phyloP scores from a whole-genome alignment of 2,797 vertebrate genomes.

The Crocidura indochinensis region DNA sequence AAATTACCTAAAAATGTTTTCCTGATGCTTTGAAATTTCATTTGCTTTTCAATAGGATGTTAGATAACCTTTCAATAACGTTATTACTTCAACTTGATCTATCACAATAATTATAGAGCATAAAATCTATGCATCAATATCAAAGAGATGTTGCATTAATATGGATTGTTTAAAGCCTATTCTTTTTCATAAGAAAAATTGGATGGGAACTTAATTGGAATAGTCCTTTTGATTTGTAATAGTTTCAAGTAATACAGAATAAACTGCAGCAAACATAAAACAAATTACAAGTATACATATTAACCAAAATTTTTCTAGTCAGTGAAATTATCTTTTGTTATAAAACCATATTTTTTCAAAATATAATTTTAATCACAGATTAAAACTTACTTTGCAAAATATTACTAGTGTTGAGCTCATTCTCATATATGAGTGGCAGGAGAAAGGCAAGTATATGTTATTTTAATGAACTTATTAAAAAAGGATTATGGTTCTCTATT shows the following conservation, averaged over 20 bases:
- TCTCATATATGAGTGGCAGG: not conserved
- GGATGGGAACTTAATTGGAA: no score
- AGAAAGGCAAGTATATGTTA: no score
- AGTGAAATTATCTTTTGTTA: not conserved
- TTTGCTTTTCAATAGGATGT: not conserved
- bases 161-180: not conserved
- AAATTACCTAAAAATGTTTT: not conserved
- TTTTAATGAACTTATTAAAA: no score
- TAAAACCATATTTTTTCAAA: conserved; percentile 40
- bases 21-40: not conserved
- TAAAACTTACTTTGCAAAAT: not conserved
- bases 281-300: not conserved
- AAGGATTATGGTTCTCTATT: no score
- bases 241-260: not conserved
- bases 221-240: conserved; percentile 26
- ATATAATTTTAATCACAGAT: conserved; percentile 7
- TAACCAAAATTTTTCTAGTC: not conserved
- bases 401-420: not conserved
- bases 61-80: not conserved
- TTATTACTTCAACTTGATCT: conserved; percentile 18
- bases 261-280: not conserved
- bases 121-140: not conserved
- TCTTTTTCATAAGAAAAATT: no score
- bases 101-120: not conserved
- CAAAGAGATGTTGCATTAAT: not conserved